Evolutionary conservation across 2,113 vertebrate species (phyloP).

Genomic region (Phyllopteryx taeniolatus): DNA sequence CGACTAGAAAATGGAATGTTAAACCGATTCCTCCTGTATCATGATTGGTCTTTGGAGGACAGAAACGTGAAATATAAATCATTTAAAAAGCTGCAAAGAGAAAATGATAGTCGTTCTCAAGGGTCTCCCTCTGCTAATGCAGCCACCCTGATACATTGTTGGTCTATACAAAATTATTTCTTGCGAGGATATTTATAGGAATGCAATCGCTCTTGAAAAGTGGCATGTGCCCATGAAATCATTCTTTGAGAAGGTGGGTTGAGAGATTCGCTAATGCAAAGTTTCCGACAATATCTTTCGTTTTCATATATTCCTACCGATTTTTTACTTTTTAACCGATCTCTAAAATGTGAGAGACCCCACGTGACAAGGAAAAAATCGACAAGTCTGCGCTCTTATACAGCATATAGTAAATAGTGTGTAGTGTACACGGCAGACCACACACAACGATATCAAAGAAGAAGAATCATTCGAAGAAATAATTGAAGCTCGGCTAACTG

Average conservation of each 20-base stretch:
- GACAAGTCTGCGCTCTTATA: background rate
- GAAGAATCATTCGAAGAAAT: background rate
- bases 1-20: background rate
- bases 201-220: constrained; percentile 35
- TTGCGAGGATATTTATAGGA: constrained; percentile 18
- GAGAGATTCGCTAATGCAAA: constrained; percentile 19
- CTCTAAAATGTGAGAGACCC: no score
- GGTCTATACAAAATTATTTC: constrained; percentile 25
- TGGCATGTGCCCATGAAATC: constrained; percentile 21
- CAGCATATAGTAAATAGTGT: no score
- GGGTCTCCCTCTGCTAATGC: constrained; percentile 14
- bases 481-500: no score
- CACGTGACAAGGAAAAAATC: no score
- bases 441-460: background rate
- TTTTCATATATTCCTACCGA: background rate
- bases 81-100: background rate
- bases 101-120: background rate
- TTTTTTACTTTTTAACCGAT: no score
- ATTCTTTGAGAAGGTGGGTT: constrained; percentile 22
- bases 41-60: background rate
- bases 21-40: background rate
- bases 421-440: background rate
- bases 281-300: constrained; percentile 22
- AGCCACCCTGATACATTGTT: constrained; percentile 8
- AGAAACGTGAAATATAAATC: background rate